Evolutionary conservation across 2,888 invertebrate species (phyloP).

Genomic region (Kuschelorhynchus macadamiae): DNA sequence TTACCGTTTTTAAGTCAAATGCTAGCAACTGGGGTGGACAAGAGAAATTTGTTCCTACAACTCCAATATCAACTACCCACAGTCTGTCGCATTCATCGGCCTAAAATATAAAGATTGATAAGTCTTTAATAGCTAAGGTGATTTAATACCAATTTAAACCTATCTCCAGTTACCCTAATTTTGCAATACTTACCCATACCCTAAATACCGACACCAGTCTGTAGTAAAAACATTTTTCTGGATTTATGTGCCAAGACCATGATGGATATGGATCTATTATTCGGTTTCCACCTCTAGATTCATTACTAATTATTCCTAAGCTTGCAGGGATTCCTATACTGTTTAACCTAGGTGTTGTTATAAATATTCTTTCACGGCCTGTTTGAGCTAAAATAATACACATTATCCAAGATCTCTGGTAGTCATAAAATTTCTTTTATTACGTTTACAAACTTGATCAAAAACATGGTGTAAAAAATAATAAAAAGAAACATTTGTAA

Average conservation of each 20-base stretch:
- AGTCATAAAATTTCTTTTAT: too few relatives aligned
- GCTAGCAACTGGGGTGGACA: not conserved
- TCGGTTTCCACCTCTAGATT: constrained; percentile 57
- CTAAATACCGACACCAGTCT: constrained; percentile 83
- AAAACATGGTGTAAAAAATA: too few relatives aligned
- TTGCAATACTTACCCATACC: constrained; percentile 63
- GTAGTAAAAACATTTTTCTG: constrained; percentile 62
- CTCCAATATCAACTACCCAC: not conserved
- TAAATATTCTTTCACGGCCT: not conserved
- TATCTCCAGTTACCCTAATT: too few relatives aligned
- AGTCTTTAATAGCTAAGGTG: too few relatives aligned
- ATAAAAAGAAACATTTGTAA: too few relatives aligned
- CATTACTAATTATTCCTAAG: not conserved
- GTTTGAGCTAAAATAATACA: not conserved
- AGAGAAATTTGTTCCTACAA: not conserved
- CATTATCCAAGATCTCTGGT: too few relatives aligned
- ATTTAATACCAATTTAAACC: too few relatives aligned
- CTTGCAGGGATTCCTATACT: too few relatives aligned
- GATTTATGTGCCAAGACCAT: constrained; percentile 71
- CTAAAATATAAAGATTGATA: too few relatives aligned
- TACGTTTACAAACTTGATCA: too few relatives aligned
- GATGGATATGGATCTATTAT: constrained; percentile 72
- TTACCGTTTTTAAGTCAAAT: constrained; percentile 2
- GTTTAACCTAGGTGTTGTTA: not conserved
- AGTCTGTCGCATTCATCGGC: not conserved